A percentile compares a stretch with the other conserved stretches of the same genome.
phyloP scores from a whole-genome alignment of 1,140 invertebrate genomes.

The Drosophila pruinosa region DNA sequence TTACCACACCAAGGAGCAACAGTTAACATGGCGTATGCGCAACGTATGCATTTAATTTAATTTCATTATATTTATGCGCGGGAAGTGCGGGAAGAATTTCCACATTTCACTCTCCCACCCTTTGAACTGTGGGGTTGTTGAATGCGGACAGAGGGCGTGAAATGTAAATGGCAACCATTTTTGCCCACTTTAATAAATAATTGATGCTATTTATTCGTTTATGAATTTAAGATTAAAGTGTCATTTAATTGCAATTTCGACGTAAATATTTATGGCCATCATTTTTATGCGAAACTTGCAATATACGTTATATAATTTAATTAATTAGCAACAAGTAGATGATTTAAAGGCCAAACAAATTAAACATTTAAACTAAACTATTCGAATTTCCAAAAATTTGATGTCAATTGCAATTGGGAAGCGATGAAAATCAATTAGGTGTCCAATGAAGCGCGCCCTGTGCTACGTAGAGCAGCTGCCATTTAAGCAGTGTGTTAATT shows the following conservation, averaged over 20 bases:
- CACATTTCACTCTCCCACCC: neutral
- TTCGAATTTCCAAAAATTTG: constrained; percentile 18
- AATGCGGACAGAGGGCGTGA: constrained; percentile 28
- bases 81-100: constrained; percentile 36
- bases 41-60: constrained; percentile 81
- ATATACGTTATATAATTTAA: constrained; percentile 68
- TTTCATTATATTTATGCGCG: constrained; percentile 81
- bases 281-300: constrained; percentile 44
- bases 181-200: constrained; percentile 74
- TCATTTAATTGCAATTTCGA: constrained; percentile 72
- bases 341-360: constrained; percentile 39
- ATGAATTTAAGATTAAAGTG: constrained; percentile 81
- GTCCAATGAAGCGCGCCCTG: neutral
- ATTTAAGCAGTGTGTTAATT: constrained; percentile 73
- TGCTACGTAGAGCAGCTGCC: constrained; percentile 34
- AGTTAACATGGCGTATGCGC: constrained; percentile 80
- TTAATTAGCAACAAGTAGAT: constrained; percentile 68
- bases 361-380: constrained; percentile 2
- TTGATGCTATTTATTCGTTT: constrained; percentile 67
- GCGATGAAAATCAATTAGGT: constrained; percentile 52
- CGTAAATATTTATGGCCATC: constrained; percentile 48
- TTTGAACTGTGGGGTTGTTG: neutral
- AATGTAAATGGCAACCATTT: constrained; percentile 71
- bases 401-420: neutral
- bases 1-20: constrained; percentile 56